phyloP scores from a whole-genome alignment of 2,113 vertebrate genomes.

The Columbina picui region DNA sequence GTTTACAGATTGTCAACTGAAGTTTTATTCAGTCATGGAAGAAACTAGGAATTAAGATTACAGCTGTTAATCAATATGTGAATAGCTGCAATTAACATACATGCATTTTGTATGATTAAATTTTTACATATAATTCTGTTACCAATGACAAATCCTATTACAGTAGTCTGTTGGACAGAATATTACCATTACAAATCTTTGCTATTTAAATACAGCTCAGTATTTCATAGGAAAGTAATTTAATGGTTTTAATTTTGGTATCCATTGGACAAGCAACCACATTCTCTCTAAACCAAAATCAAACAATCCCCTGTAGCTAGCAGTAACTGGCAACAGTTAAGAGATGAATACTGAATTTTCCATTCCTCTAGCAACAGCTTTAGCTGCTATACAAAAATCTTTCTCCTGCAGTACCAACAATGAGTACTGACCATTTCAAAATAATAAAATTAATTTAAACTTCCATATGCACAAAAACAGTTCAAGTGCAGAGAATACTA shows the following conservation, averaged over 20 bases:
- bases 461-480: neutral
- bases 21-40: neutral
- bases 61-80: neutral
- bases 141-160: neutral
- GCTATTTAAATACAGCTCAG: neutral
- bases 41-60: neutral
- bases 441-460: neutral
- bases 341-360: neutral
- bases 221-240: neutral
- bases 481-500: neutral
- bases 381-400: neutral
- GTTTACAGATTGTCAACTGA: neutral
- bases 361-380: neutral
- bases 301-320: neutral
- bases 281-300: neutral
- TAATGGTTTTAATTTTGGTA: neutral
- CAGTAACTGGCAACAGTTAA: neutral
- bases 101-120: neutral
- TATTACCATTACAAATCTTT: neutral
- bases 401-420: neutral
- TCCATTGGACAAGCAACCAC: neutral
- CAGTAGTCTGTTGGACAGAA: neutral
- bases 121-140: neutral
- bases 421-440: neutral
- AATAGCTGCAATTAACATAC: neutral